Evolutionary conservation across 2,888 invertebrate species (phyloP).

Genomic region (Caenorhabditis sinica): DNA sequence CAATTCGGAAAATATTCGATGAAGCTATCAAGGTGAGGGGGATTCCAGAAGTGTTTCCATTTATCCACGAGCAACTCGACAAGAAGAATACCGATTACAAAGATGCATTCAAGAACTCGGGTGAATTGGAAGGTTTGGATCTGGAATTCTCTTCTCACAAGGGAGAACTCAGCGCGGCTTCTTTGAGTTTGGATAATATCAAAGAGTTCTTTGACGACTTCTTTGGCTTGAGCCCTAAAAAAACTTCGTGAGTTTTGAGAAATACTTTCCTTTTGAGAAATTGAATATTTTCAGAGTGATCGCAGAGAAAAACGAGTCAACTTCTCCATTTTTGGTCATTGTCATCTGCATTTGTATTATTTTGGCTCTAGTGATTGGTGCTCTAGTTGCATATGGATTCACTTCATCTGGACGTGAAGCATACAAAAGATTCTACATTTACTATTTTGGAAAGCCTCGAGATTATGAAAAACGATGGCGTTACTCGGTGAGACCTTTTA

Average conservation of each 20-base stretch:
- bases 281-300: slow-evolving; percentile 13
- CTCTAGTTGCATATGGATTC: slow-evolving; percentile 24
- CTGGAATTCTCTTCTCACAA: slow-evolving; percentile 33
- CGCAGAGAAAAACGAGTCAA: neutral
- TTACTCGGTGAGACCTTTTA: slow-evolving; percentile 16
- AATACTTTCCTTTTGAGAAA: neutral
- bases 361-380: neutral
- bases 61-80: neutral
- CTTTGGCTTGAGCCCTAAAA: slow-evolving; percentile 16
- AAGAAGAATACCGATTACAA: neutral
- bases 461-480: slow-evolving; percentile 34
- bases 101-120: neutral
- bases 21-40: neutral
- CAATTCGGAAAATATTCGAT: slow-evolving; percentile 8
- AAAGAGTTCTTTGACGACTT: slow-evolving; percentile 20
- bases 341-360: neutral
- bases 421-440: slow-evolving; percentile 11
- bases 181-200: slow-evolving; percentile 14
- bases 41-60: slow-evolving; percentile 17
- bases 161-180: slow-evolving; percentile 21
- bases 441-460: slow-evolving; percentile 22
- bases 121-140: neutral
- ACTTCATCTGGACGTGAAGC: neutral
- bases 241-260: neutral
- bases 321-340: neutral